Evolutionary conservation across 1,140 invertebrate species (phyloP), one percentile per base, ranked within the genome.

Genomic region (Drosophila watanabei): DNA sequence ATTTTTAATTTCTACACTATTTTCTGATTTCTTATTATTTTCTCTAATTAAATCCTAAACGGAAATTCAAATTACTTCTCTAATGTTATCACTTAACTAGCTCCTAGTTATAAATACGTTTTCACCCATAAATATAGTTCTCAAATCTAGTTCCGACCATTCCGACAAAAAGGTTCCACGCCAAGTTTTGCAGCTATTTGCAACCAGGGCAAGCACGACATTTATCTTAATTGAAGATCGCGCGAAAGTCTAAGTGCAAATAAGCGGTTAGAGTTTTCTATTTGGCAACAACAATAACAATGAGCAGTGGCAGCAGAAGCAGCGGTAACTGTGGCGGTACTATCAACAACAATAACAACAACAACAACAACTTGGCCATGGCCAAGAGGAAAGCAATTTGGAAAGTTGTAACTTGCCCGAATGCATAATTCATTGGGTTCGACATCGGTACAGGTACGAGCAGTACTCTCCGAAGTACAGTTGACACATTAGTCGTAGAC

Each of bases 401-500:
- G 86, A 90, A 90, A 89, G 82, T 89, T 89, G 71, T 65, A 73
- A 79, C 78, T 79, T 79, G 85, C 84, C 72, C 64, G 79, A 88
- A 88, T 88, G 85, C 85, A 88, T 89, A 88, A 88, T 88, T 88
- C 85, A 88, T 88, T 69, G 61, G 79, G 75, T 75, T 79, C 64
- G 70, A 69, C 80, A 59, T 24, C 72, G 52, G 37, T 52, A 56
- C 59, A 41, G 65, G 83, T 87, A 56, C 5, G 18, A 57, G 54
- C 54, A 39, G 54, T 57, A 57, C 54, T 57, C 54, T 37, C 54
- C 9, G 54, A 1, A 39, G 54, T 57, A 80, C 80, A 88, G 84
- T 83, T 83, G 76, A 88, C 83, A 83, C 79, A 82, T 87, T 82
- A 82, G 79, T 59, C 56, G 48, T 75, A 73, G 57, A 75, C 54